These are phyloP conservation scores for Pomatostomus ruficeps DNA, from an alignment of 2,113 vertebrate species.

Conservation along the genomic window DNA sequence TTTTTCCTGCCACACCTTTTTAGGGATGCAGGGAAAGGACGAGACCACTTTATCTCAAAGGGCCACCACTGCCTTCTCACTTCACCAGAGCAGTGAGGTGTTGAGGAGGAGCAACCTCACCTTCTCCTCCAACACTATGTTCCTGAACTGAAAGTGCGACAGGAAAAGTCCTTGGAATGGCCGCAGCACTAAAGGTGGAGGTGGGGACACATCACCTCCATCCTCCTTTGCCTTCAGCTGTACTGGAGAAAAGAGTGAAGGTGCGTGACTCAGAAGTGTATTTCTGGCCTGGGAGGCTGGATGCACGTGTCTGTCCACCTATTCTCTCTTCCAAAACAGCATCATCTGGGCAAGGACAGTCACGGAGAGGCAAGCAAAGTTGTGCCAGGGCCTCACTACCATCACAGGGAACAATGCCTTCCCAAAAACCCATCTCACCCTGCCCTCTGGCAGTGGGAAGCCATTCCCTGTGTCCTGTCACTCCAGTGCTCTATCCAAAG, in stretches of 20 bases:
- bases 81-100: not conserved
- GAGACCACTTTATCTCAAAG: not conserved
- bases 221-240: not conserved
- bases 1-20: not conserved
- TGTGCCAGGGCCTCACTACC: not conserved
- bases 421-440: not conserved
- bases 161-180: not conserved
- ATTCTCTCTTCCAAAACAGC: not conserved
- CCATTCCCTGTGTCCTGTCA: not conserved
- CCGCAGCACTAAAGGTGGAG: not conserved
- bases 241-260: not conserved
- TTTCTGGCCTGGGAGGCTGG: not conserved
- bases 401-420: not conserved
- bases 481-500: not conserved
- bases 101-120: not conserved
- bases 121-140: not conserved
- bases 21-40: not conserved
- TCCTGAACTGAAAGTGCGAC: not conserved
- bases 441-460: not conserved
- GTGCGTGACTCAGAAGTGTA: not conserved
- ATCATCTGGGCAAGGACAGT: not conserved
- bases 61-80: not conserved
- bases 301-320: fast-evolving
- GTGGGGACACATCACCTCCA: fast-evolving
- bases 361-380: fast-evolving